Conservation (phyloP, 92 coral and sea anemone genomes). For the Palythoa heliodiscus region DNA sequence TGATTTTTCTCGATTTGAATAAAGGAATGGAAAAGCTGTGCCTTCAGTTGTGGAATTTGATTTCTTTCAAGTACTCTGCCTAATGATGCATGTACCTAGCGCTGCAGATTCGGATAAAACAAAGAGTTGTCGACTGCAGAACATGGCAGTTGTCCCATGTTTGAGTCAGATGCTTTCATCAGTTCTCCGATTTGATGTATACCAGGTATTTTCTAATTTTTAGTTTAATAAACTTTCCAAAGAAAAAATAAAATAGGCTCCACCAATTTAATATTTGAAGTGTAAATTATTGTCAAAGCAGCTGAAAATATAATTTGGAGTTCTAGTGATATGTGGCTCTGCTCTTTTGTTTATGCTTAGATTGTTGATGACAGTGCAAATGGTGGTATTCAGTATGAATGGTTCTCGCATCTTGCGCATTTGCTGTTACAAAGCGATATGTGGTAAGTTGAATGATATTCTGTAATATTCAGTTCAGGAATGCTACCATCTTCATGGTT, state of each 20-base stretch:
- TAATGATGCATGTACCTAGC: slow-evolving; percentile 46
- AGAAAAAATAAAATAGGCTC: background rate
- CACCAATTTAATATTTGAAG: too few species aligned
- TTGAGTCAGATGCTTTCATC: slow-evolving; percentile 60
- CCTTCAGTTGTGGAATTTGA: slow-evolving; percentile 68
- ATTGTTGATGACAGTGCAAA: slow-evolving; percentile 66
- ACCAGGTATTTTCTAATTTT: slow-evolving; percentile 60
- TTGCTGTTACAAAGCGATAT: slow-evolving; percentile 42
- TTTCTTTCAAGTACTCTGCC: slow-evolving; percentile 72
- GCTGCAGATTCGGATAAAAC: background rate
- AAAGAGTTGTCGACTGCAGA: background rate
- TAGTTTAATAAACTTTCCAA: too few species aligned
- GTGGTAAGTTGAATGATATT: background rate
- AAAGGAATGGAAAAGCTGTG: slow-evolving; percentile 31
- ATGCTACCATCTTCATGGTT: too few species aligned
- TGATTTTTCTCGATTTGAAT: background rate
- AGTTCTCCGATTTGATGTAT: slow-evolving; percentile 59
- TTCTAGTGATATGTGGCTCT: background rate
- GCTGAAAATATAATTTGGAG: background rate
- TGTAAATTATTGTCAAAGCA: background rate
- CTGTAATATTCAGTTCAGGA: background rate
- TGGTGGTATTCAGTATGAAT: slow-evolving; percentile 59
- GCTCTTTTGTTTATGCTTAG: slow-evolving; percentile 33
- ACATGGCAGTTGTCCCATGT: slow-evolving; percentile 11
- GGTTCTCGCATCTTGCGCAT: slow-evolving; percentile 49